Evolutionary conservation across 2,888 invertebrate genomes (phyloP).

Genomic region (Noctua janthe): DNA sequence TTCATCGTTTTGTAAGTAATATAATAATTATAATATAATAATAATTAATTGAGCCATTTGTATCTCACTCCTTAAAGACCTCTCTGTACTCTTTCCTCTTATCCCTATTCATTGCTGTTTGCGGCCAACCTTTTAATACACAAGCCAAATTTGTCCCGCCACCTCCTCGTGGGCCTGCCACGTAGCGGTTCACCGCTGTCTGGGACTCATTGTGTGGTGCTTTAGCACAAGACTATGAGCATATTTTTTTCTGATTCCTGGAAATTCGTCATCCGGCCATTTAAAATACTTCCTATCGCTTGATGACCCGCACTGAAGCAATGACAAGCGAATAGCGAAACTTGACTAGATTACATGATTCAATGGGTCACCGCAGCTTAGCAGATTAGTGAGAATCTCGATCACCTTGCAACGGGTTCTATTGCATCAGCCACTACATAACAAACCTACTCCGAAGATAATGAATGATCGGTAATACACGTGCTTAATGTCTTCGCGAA

Average conservation of each 20-base stretch:
- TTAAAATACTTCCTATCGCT: background rate
- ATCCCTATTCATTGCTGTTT: background rate
- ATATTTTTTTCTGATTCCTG: background rate
- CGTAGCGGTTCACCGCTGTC: background rate
- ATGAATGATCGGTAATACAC: constrained; percentile 16
- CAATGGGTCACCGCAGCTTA: constrained; percentile 39
- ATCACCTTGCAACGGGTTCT: constrained; percentile 25
- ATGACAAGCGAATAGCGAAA: background rate
- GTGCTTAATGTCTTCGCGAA: background rate
- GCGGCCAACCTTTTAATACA: background rate
- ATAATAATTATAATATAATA: too few relatives aligned
- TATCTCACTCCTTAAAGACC: background rate
- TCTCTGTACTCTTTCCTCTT: background rate
- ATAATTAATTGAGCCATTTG: background rate
- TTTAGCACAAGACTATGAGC: background rate
- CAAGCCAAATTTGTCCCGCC: background rate
- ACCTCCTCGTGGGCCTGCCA: background rate
- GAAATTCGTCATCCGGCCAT: background rate
- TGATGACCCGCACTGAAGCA: background rate
- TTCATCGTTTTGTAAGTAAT: background rate
- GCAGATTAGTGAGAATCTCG: constrained; percentile 12
- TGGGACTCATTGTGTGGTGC: background rate
- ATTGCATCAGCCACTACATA: constrained; percentile 39
- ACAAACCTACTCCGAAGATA: constrained; percentile 1
- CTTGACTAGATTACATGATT: constrained; percentile 16